phyloP scores from a whole-genome alignment of 2,888 invertebrate species.

The Archips crataeganus region DNA sequence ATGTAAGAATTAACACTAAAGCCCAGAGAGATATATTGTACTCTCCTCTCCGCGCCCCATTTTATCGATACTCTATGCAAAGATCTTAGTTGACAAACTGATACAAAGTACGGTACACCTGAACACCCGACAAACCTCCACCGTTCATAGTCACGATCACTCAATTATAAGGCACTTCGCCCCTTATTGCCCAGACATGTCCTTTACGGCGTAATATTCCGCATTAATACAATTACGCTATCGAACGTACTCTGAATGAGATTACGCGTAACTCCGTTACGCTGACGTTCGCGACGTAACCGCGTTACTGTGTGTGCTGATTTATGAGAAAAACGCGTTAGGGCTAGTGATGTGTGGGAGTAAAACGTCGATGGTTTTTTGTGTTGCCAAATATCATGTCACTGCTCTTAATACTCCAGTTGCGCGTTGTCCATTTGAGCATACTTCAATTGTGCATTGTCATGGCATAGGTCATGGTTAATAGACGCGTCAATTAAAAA shows the following conservation, averaged over 20 bases:
- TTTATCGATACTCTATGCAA: too few relatives aligned
- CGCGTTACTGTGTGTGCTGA: constrained; percentile 38
- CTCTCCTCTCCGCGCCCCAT: too few relatives aligned
- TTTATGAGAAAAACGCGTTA: constrained; percentile 35
- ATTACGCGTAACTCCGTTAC: constrained; percentile 41
- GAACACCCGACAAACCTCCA: neutral
- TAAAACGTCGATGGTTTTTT: neutral
- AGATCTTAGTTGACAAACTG: neutral
- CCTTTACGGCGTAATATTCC: constrained; percentile 35
- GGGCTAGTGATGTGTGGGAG: neutral
- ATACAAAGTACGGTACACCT: neutral
- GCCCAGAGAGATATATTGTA: too few relatives aligned
- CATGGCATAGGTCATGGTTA: too few relatives aligned
- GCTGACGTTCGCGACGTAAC: constrained; percentile 37
- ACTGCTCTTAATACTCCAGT: neutral
- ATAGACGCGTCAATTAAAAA: too few relatives aligned
- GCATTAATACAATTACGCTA: constrained; percentile 38
- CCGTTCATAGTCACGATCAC: neutral
- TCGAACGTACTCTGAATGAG: constrained; percentile 39
- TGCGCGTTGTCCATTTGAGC: too few relatives aligned
- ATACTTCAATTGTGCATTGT: too few relatives aligned
- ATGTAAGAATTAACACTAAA: too few relatives aligned
- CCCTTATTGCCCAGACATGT: constrained; percentile 29
- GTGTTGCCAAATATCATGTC: neutral
- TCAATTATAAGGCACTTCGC: constrained; percentile 13